A percentile compares a stretch with the other conserved stretches of the same genome.
Conservation (phyloP, 2,888 invertebrate species). For the Halictus ligatus region DNA sequence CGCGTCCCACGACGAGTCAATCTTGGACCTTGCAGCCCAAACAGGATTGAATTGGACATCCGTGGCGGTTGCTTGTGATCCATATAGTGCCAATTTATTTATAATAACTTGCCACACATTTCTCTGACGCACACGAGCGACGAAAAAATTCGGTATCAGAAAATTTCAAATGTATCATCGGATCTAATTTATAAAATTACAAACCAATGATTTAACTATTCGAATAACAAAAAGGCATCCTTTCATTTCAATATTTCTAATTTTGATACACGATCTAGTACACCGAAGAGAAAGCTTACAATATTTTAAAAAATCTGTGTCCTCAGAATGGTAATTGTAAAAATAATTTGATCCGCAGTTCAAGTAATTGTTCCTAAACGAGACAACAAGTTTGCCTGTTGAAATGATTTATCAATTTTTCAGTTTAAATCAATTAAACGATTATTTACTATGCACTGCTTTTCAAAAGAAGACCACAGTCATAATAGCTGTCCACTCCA, state of each 20-base stretch:
- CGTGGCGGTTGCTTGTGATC: not conserved
- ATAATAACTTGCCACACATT: not conserved
- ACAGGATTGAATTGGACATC: conserved; percentile 8
- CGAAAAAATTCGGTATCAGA: not conserved
- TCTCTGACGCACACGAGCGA: not conserved
- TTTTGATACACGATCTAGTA: not conserved
- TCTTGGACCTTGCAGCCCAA: not conserved
- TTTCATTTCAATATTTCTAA: not conserved
- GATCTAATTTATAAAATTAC: too few species aligned
- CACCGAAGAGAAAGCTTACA: too few species aligned
- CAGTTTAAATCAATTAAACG: too few species aligned
- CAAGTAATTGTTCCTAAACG: not conserved
- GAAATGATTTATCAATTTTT: too few species aligned
- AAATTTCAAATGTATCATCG: too few species aligned
- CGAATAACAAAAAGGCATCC: not conserved
- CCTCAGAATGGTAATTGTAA: not conserved
- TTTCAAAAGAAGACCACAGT: too few species aligned
- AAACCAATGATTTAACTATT: too few species aligned
- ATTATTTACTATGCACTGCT: too few species aligned
- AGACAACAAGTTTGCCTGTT: too few species aligned
- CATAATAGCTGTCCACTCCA: too few species aligned
- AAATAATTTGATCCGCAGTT: not conserved
- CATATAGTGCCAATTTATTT: not conserved
- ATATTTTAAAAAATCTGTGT: too few species aligned
- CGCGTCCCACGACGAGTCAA: conserved; percentile 16